These are phyloP conservation scores for Labia minor DNA, from an alignment of 2,888 invertebrate genomes.

Conservation along the genomic window DNA sequence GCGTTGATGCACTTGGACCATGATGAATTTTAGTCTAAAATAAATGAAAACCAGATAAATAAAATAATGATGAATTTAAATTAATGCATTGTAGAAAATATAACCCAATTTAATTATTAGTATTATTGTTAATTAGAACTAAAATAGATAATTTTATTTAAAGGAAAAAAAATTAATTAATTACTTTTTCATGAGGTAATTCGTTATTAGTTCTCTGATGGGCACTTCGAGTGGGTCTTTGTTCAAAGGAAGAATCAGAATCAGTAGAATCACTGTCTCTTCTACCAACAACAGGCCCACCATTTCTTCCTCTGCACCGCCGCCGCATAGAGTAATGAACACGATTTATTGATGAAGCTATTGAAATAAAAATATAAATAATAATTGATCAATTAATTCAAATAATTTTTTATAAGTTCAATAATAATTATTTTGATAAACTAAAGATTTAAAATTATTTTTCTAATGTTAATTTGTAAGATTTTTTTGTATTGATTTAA, in stretches of 20 bases:
- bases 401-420: neutral
- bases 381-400: neutral
- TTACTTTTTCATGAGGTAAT: neutral
- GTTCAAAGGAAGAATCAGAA: conserved; percentile 31
- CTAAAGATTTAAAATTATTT: no score
- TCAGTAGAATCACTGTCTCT: conserved; percentile 36
- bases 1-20: conserved; percentile 25
- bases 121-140: no score
- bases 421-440: neutral
- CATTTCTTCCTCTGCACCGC: conserved; percentile 32
- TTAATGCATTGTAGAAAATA: no score
- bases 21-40: neutral
- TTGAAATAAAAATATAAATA: neutral
- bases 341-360: conserved; percentile 24
- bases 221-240: neutral
- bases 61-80: no score
- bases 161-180: neutral
- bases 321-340: conserved; percentile 22
- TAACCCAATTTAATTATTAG: no score
- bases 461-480: no score
- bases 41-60: neutral
- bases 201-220: neutral
- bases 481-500: no score
- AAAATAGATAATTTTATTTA: neutral
- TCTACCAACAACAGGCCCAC: conserved; percentile 35